Conservation (phyloP, 2,888 invertebrate species). For the Rhingia rostrata region DNA sequence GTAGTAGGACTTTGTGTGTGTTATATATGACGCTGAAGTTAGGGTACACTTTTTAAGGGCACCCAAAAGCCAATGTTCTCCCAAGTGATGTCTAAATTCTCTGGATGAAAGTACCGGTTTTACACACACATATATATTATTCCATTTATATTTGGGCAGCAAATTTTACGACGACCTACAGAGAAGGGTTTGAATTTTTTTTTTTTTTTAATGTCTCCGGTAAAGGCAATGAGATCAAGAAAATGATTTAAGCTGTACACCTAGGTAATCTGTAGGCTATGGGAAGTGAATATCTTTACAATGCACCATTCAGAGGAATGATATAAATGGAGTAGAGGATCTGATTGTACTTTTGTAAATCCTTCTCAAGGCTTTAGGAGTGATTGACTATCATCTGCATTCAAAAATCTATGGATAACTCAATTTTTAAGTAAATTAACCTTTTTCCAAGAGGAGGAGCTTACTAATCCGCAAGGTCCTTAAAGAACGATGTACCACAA, state of each 20-base stretch:
- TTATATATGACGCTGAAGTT: constrained; percentile 59
- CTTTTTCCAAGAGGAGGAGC: too few relatives aligned
- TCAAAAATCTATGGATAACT: too few relatives aligned
- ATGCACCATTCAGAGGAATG: not conserved
- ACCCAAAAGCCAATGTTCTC: constrained; percentile 71
- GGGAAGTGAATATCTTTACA: not conserved
- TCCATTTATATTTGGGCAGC: constrained; percentile 52
- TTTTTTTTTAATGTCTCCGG: constrained; percentile 31
- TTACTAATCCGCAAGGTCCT: too few relatives aligned
- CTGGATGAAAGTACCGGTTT: constrained; percentile 28
- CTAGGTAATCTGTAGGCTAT: constrained; percentile 7
- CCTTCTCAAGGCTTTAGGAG: too few relatives aligned
- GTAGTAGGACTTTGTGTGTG: constrained; percentile 56
- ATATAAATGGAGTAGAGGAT: not conserved
- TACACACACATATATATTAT: constrained; percentile 29
- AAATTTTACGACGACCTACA: constrained; percentile 34
- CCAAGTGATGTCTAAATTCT: constrained; percentile 70
- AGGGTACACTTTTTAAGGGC: constrained; percentile 59
- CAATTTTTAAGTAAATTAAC: too few relatives aligned
- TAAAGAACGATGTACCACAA: too few relatives aligned
- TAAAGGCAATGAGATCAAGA: constrained; percentile 53
- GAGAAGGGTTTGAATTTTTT: constrained; percentile 3
- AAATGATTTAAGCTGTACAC: constrained; percentile 44
- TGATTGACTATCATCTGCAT: too few relatives aligned
- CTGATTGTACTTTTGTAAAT: too few relatives aligned